Evolutionary conservation across 2,113 vertebrate genomes (phyloP), one percentile per base, ranked within the genome.

Genomic region (Gambusia holbrooki): DNA sequence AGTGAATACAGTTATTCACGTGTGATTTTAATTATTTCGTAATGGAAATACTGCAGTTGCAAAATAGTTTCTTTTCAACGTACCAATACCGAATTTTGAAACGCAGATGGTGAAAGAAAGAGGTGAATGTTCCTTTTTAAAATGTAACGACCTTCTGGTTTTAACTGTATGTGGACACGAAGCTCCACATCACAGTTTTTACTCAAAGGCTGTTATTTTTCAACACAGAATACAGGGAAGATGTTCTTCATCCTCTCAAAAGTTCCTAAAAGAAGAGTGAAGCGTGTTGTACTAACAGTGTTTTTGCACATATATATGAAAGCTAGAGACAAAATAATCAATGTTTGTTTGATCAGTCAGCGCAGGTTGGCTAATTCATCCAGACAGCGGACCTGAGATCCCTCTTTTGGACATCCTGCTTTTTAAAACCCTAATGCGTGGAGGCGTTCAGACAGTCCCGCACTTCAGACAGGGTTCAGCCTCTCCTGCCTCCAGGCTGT

Each of bases 401-500:
- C 15, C 17, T 71, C 60, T 73, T 37, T 75, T 35, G 9, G 51
- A 62, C 65, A 54, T 30, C 29, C 35, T 30, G 65, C 51, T 40
- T 25, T 45, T 73, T 45, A 60, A 14, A 37, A 69, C 15, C 22
- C 67, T 71, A 62, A 67, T 75, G 32, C 62, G 54, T 75, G 72
- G 37, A 1, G 58, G 48, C 40, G 51, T 27, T 62, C 29, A 61
- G 35, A 37, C 35, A 37, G 35, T 37, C 35, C 48, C 5, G 51
- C 66, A 69, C 81, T 86, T 79, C 81, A 79, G 1, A 6, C 66
- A 60, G 66, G 78, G 73, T 86, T 84, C 75, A 74, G 32, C 8
- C 58, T 58, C 33, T 71, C 0, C 67, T 66, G 60, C 73, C 82
- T 74, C 45, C 58, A 63, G 72, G 69, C 83, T 29, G 74, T 64